Evolutionary conservation across 2,113 vertebrate genomes (phyloP).

Genomic region (Saimiri boliviensis): DNA sequence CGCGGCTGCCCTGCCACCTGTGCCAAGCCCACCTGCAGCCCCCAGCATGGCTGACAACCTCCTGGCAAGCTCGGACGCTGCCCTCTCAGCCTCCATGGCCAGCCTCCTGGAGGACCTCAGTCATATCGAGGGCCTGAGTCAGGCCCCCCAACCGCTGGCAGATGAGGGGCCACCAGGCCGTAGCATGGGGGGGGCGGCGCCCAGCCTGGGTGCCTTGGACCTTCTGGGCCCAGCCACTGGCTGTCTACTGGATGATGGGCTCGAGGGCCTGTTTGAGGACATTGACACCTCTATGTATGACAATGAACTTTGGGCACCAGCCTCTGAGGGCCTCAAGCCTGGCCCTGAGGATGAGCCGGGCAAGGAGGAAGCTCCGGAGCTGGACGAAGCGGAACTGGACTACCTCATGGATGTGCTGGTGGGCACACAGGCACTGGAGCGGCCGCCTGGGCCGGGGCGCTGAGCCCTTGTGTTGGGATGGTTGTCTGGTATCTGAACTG

Average conservation of each 20-base stretch:
- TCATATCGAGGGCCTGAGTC: slow-evolving; percentile 71
- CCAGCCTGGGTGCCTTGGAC: slow-evolving; percentile 68
- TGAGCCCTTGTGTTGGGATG: slow-evolving; percentile 1
- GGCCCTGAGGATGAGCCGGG: slow-evolving; percentile 33
- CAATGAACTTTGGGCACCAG: slow-evolving; percentile 76
- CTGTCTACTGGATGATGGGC: slow-evolving; percentile 79
- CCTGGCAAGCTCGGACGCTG: slow-evolving; percentile 67
- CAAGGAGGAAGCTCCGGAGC: slow-evolving; percentile 53
- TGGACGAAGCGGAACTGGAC: slow-evolving; percentile 77
- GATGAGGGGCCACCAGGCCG: slow-evolving; percentile 70
- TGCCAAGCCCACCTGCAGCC: slow-evolving; percentile 12
- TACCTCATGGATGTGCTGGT: slow-evolving; percentile 82
- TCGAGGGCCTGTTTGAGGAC: slow-evolving; percentile 83
- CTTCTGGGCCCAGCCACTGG: slow-evolving; percentile 66
- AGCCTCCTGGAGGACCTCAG: slow-evolving; percentile 79
- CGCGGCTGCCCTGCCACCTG: background rate
- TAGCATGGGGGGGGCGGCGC: background rate
- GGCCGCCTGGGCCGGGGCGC: background rate
- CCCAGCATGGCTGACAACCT: slow-evolving; percentile 41
- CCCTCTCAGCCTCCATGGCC: slow-evolving; percentile 78
- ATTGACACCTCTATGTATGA: slow-evolving; percentile 86
- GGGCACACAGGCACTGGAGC: slow-evolving; percentile 72
- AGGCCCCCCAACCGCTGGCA: slow-evolving; percentile 31
- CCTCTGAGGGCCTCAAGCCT: slow-evolving; percentile 71
- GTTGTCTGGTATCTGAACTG: slow-evolving; percentile 3